These are phyloP conservation scores for Papilio aristodemus DNA, from an alignment of 1,140 invertebrate genomes.

Conservation along the genomic window DNA sequence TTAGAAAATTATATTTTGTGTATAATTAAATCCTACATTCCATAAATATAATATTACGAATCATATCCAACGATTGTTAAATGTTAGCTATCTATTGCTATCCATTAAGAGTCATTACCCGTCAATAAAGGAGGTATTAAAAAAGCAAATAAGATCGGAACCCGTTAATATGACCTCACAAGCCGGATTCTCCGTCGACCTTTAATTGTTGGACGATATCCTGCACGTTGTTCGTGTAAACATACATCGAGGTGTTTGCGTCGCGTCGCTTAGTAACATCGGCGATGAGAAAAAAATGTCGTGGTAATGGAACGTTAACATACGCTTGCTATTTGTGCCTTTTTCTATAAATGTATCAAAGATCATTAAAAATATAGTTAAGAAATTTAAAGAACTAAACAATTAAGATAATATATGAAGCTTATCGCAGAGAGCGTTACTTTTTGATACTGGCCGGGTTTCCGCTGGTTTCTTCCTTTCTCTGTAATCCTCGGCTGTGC, in stretches of 20 bases:
- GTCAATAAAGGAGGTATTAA: slow-evolving; percentile 4
- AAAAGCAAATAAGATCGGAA: slow-evolving; percentile 36
- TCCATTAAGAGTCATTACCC: slow-evolving; percentile 1
- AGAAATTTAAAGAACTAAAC: not conserved
- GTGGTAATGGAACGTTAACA: not conserved
- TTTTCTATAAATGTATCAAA: not conserved
- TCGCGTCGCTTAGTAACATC: slow-evolving; percentile 3
- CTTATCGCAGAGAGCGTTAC: no score
- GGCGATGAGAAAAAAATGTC: not conserved
- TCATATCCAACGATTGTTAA: no score
- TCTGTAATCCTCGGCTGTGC: no score
- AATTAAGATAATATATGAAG: no score
- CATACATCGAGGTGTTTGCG: slow-evolving; percentile 31
- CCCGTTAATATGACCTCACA: slow-evolving; percentile 57
- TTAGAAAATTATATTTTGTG: no score
- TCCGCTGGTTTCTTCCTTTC: no score
- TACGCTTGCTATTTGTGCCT: not conserved
- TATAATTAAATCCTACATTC: no score
- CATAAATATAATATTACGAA: no score
- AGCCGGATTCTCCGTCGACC: slow-evolving; percentile 63
- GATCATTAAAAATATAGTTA: not conserved
- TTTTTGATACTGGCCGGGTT: no score
- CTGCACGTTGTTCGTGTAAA: slow-evolving; percentile 45
- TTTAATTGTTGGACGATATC: slow-evolving; percentile 50
- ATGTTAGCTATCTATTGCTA: not conserved